Base-by-base conservation (phyloP, 2,113 vertebrate genomes). In the Pomatostomus ruficeps region DNA sequence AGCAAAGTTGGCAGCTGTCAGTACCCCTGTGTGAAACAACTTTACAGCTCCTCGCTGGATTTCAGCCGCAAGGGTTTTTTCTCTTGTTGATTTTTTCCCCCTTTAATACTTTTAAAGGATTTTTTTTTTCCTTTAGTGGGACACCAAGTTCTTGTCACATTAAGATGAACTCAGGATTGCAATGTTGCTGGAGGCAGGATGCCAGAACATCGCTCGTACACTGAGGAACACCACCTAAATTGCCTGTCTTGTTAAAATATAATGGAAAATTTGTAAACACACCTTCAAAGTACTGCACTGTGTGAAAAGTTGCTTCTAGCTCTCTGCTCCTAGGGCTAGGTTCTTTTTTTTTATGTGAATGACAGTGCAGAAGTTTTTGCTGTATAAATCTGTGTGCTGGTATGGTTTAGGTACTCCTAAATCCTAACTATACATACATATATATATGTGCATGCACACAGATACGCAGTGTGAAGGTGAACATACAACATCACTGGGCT, bases 1-100 rank as follows among this genome's bases (percentile, higher is more conserved):
- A 87, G 74, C 65, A 76, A 93, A 70, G 71, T 51, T 89, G 97
- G 94, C 95, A 97, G 84, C 72, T 95, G 89, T 91, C 97, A 93
- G 91, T 88, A 81, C 49, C 36, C 40, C 80, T 4, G 4, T 29
- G 31, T 63, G 63, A 94, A 93, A 84, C 10, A 42, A 52, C 61
- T 21, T 65, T 25, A 85, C 62, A 43, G 76, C 43, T 40, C 80
- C 22, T 13, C 51, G 62, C 33, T 63, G 74, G 13, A 61, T 67
- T 92, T 61, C 49, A 71, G 77, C 43, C 14, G 5, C 0, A 0
- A 65, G 33, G 16, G 0, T 59, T 82, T 84, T 40, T 77, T 24
- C 42, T 65, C 29, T 19, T 54, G 33, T 6, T 38, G 63, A 18
- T 40, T 46, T 48, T 10, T 11, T 9, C 3, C 2, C 7, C 36